Evolutionary conservation across 2,113 vertebrate genomes (phyloP).

Genomic region (Myotis lucifugus): DNA sequence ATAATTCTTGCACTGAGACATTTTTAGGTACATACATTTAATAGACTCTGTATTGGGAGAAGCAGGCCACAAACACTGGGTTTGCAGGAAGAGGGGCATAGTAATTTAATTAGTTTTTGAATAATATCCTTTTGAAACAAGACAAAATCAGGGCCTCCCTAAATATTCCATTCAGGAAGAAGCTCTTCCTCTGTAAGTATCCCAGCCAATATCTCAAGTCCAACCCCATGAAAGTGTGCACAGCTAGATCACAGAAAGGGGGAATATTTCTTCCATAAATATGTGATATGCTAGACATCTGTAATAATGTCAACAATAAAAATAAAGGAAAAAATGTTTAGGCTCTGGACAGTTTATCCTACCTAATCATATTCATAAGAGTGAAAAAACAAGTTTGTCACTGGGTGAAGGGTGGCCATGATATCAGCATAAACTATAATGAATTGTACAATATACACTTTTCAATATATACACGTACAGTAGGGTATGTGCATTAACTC

Average conservation of each 20-base stretch:
- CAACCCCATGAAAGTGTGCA: background rate
- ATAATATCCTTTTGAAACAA: background rate
- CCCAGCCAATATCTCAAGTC: background rate
- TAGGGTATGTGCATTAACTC: background rate
- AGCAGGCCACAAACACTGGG: background rate
- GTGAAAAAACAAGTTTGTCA: background rate
- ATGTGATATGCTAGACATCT: background rate
- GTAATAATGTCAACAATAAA: background rate
- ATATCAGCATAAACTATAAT: background rate
- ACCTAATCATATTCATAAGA: background rate
- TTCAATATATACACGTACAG: background rate
- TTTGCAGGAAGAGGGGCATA: background rate
- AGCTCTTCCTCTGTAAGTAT: background rate
- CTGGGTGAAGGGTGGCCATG: background rate
- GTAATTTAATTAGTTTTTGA: constrained; percentile 1
- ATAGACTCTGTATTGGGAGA: background rate
- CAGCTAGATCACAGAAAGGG: background rate
- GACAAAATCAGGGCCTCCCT: background rate
- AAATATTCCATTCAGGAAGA: background rate
- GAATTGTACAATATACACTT: background rate
- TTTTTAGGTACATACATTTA: background rate
- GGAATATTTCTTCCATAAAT: background rate
- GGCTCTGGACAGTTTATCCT: background rate
- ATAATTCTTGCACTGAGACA: background rate
- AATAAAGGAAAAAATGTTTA: background rate